Base-by-base conservation (phyloP, 1,140 invertebrate species). In the Drosophila kanapiae region DNA sequence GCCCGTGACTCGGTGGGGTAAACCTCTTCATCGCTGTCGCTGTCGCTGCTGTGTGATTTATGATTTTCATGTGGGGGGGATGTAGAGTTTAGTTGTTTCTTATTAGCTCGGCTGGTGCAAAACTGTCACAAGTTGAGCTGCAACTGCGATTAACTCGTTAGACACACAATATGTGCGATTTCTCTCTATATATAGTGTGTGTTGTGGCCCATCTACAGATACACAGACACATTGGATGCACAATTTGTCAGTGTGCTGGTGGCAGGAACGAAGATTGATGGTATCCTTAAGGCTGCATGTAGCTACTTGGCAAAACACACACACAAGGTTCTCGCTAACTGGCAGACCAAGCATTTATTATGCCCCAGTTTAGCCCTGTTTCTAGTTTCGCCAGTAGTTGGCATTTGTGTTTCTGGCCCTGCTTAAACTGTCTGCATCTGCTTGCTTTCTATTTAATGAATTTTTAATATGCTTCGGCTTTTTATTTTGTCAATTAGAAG, bases 241-340 rank as follows among this genome's bases (percentile, higher is more conserved):
- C 59, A 57, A 65, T 59, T 74, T 74, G 59, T 47, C 58, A 43
- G 65, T 63, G 45, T 67, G 56, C 75, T 68, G 64, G 75, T 82
- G 75, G 62, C 83, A 79, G 77, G 47, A 76, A 87, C 83, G 83
- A 86, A 86, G 83, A 86, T 86, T 74, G 83, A 86, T 86, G 80
- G 59, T 65, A 48, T 79, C 43, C 64, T 72, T 76, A 65, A 59
- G 64, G 51, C 27, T 59, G 67, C 82, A 75, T 79, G 75, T 69
- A 76, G 65, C 82, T 79, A 79, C 79, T 87, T 86, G 60, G 48
- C 57, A 58, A 67, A 58, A 48, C 64, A 65, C 78, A 14, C 49
- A 67, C 53, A 48, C 64, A 65, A 75, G 13, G 45, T 65, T n/a
- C 47, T 53, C n/a, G 23, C 48, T 14, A 40, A 35, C 68, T 53